These are phyloP conservation scores for Euglossa dilemma DNA, from an alignment of 1,140 invertebrate genomes.

Conservation along the genomic window DNA sequence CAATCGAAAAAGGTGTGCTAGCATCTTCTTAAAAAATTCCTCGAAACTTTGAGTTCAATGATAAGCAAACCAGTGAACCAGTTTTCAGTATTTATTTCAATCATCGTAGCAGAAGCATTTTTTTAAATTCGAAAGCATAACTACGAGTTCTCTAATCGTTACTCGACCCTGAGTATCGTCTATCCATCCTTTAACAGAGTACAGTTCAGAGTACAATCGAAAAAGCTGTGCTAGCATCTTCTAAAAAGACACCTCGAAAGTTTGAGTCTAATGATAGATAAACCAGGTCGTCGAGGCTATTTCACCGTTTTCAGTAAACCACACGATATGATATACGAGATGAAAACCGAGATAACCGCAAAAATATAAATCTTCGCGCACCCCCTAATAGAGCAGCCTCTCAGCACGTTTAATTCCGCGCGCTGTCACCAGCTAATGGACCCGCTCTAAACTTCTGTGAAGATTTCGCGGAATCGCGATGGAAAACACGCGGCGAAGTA, in stretches of 20 bases:
- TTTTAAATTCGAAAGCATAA: too few relatives aligned
- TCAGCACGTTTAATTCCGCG: slow-evolving; percentile 33
- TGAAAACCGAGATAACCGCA: background rate
- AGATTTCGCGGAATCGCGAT: slow-evolving; percentile 37
- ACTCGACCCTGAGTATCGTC: background rate
- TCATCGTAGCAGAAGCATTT: too few relatives aligned
- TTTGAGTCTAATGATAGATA: background rate
- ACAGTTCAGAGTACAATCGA: background rate
- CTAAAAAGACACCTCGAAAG: background rate
- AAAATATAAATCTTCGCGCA: slow-evolving; percentile 40
- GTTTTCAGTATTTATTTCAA: too few relatives aligned
- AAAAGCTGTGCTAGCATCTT: background rate
- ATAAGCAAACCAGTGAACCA: too few relatives aligned
- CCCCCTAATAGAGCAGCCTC: slow-evolving; percentile 18
- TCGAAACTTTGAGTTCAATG: too few relatives aligned
- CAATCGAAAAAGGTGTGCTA: too few relatives aligned
- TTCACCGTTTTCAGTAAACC: slow-evolving; percentile 2
- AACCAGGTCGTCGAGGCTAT: background rate
- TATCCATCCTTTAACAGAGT: background rate
- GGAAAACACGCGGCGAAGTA: background rate
- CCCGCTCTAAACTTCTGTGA: slow-evolving; percentile 15
- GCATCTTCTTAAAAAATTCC: too few relatives aligned
- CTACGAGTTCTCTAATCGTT: background rate
- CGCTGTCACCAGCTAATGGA: slow-evolving; percentile 41
- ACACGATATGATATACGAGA: slow-evolving; percentile 17